A percentile compares a stretch with the other conserved stretches of the same genome.
Evolutionary conservation across 2,797 vertebrate species (phyloP).

Genomic region (Ispidina lecontei): DNA sequence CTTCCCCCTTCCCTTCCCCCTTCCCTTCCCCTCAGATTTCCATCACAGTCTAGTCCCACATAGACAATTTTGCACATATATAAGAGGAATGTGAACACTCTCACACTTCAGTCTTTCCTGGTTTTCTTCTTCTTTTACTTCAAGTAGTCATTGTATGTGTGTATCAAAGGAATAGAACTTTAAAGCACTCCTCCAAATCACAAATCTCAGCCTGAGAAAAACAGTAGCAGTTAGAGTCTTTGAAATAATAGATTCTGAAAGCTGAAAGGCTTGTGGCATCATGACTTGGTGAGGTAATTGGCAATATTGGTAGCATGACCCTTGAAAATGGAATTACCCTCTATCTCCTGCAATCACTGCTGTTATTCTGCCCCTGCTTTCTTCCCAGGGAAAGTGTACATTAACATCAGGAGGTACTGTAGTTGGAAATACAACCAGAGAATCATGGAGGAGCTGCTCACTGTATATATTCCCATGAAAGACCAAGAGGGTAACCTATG

Average conservation of each 20-base stretch:
- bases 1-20: no score
- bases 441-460: accelerated
- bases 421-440: neutral
- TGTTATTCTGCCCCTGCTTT: neutral
- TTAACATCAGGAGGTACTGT: neutral
- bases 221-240: neutral
- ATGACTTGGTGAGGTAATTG: neutral
- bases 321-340: neutral
- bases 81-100: neutral
- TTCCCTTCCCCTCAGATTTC: neutral
- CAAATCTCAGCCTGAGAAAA: neutral
- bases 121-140: neutral
- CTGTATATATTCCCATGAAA: neutral
- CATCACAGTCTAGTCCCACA: neutral
- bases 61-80: neutral
- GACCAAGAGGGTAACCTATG: neutral
- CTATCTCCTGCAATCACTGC: neutral
- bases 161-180: neutral
- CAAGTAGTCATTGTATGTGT: neutral
- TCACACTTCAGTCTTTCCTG: neutral
- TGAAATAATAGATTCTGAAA: constrained; percentile 17
- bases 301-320: neutral
- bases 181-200: neutral
- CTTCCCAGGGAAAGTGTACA: neutral
- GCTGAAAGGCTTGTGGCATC: neutral